Evolutionary conservation across 2,113 vertebrate species (phyloP).

Genomic region (Entosphenus tridentatus): DNA sequence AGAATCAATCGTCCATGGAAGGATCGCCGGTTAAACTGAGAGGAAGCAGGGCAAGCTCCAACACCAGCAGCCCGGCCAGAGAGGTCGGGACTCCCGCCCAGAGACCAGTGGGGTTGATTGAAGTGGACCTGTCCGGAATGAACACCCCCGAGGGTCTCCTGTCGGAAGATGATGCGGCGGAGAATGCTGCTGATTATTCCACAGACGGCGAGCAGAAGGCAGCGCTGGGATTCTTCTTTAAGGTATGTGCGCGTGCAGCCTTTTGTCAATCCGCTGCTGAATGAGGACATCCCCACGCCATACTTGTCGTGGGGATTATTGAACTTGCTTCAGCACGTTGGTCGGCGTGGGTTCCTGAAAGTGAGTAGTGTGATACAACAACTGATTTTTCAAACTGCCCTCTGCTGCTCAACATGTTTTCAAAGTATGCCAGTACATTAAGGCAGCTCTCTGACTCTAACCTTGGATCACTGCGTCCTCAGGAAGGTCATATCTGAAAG

Average conservation of each 20-base stretch:
- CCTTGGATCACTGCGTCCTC: too few species aligned
- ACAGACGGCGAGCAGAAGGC: conserved; percentile 45
- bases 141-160: conserved; percentile 25
- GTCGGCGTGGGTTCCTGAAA: neutral
- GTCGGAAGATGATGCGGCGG: conserved; percentile 29
- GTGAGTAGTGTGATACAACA: neutral
- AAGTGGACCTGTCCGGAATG: conserved; percentile 42
- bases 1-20: too few species aligned
- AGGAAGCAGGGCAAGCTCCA: too few species aligned
- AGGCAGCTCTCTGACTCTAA: too few species aligned
- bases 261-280: conserved; percentile 7
- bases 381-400: neutral
- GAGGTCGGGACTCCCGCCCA: conserved; percentile 14
- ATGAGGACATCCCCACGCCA: neutral
- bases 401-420: neutral
- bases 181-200: conserved; percentile 27
- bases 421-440: neutral
- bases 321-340: neutral
- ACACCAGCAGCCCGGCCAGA: too few species aligned
- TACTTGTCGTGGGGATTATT: neutral
- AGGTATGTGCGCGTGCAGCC: conserved; percentile 27
- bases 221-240: conserved; percentile 70
- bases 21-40: too few species aligned
- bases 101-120: conserved; percentile 31
- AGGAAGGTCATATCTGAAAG: too few species aligned